Conservation (phyloP, 2,797 vertebrate genomes). For the Potorous gilbertii region DNA sequence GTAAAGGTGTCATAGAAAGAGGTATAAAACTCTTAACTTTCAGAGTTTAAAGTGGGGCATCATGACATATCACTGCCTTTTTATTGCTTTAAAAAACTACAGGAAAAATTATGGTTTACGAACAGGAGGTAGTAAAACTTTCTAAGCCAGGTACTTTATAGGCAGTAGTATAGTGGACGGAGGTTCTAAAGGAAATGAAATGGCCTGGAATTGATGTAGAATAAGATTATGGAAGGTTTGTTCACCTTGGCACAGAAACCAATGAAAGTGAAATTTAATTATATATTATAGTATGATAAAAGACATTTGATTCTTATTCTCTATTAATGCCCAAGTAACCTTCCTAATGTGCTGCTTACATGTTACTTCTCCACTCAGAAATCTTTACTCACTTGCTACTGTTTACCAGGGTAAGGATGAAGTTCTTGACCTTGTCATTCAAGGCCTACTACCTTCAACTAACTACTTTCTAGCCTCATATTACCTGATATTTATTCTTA, state of each 20-base stretch:
- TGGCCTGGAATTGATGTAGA: background rate
- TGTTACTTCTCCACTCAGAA: background rate
- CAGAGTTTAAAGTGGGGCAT: conserved; percentile 23
- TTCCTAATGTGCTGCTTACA: background rate
- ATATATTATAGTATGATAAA: conserved; percentile 14
- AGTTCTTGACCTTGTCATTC: background rate
- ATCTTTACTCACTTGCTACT: background rate
- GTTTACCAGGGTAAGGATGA: background rate
- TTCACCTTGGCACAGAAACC: conserved; percentile 14
- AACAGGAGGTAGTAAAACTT: background rate
- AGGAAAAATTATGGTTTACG: background rate
- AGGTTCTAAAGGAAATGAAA: conserved; percentile 31
- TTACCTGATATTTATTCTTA: background rate
- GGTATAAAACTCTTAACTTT: background rate
- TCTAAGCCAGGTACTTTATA: background rate
- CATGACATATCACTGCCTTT: background rate
- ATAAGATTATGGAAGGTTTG: conserved; percentile 3
- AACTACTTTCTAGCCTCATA: background rate
- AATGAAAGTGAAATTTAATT: conserved; percentile 39
- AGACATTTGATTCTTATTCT: background rate
- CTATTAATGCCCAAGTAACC: background rate
- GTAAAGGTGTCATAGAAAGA: background rate
- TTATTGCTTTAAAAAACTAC: conserved; percentile 25
- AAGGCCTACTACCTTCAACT: background rate
- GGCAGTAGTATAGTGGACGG: background rate